These are phyloP conservation scores for Odocoileus virginianus DNA, from an alignment of 2,113 vertebrate genomes.

Conservation along the genomic window DNA sequence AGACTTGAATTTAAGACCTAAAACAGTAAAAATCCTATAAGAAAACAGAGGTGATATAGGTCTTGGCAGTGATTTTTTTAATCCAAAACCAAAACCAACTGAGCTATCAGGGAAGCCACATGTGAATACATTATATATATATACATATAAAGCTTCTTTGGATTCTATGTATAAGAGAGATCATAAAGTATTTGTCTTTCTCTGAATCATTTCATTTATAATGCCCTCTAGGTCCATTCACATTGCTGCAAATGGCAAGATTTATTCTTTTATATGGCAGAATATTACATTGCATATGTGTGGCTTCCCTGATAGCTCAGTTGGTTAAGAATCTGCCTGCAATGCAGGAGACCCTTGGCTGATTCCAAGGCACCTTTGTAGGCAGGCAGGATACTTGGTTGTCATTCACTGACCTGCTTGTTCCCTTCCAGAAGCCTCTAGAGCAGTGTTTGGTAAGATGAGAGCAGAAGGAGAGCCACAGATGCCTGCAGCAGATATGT, in stretches of 20 bases:
- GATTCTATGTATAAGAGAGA: neutral
- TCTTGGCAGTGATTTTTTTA: neutral
- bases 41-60: neutral
- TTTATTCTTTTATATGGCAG: neutral
- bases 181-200: neutral
- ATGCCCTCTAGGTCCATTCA: neutral
- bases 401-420: constrained; percentile 47
- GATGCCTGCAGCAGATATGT: neutral
- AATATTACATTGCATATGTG: neutral
- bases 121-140: neutral
- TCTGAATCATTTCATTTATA: neutral
- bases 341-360: neutral
- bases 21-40: neutral
- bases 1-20: neutral
- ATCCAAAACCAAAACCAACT: neutral
- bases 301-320: constrained; percentile 41
- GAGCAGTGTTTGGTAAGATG: neutral
- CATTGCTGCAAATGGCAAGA: neutral
- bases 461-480: neutral
- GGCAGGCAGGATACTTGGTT: neutral
- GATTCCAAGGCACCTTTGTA: neutral
- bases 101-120: neutral
- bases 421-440: constrained; percentile 62
- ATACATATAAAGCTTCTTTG: neutral
- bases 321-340: neutral